A percentile compares a stretch with the other conserved stretches of the same genome.
Evolutionary conservation across 37 sponge, comb jelly and placozoan genomes (phyloP).

Genomic region (Hexactinellida sp.): DNA sequence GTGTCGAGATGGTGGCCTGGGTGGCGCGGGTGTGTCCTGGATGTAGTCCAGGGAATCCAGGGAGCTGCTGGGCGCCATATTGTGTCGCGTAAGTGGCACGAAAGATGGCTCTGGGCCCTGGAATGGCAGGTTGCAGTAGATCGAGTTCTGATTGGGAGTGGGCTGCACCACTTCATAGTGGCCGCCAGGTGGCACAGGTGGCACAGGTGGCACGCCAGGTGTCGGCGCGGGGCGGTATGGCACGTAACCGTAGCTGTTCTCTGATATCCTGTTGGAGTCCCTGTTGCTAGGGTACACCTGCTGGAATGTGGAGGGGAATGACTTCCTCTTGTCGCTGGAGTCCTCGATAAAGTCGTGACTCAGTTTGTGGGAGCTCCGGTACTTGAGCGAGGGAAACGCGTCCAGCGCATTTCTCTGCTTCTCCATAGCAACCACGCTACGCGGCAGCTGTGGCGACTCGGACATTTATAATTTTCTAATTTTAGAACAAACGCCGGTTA

Average conservation of each 20-base stretch:
- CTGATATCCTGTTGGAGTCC: neutral
- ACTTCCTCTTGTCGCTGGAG: neutral
- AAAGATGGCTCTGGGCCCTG: neutral
- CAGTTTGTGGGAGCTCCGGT: neutral
- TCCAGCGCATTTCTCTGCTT: neutral
- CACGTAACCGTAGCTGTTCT: neutral
- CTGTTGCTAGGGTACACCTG: conserved; percentile 1
- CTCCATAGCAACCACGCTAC: neutral
- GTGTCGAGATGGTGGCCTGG: neutral
- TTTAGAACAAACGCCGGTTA: neutral
- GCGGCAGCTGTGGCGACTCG: neutral
- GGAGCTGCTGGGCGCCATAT: neutral
- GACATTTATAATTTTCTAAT: neutral
- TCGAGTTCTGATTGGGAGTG: neutral
- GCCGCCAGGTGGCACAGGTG: neutral
- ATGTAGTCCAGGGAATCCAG: neutral
- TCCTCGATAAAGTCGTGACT: neutral
- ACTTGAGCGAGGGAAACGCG: neutral
- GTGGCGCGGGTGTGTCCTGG: neutral
- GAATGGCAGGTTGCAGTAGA: neutral
- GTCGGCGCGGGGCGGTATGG: neutral
- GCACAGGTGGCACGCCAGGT: neutral
- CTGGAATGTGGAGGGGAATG: neutral
- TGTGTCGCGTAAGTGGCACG: conserved; percentile 18
- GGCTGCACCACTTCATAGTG: neutral